Conservation (phyloP, 2,797 vertebrate genomes). For the Micromesistius poutassou region DNA sequence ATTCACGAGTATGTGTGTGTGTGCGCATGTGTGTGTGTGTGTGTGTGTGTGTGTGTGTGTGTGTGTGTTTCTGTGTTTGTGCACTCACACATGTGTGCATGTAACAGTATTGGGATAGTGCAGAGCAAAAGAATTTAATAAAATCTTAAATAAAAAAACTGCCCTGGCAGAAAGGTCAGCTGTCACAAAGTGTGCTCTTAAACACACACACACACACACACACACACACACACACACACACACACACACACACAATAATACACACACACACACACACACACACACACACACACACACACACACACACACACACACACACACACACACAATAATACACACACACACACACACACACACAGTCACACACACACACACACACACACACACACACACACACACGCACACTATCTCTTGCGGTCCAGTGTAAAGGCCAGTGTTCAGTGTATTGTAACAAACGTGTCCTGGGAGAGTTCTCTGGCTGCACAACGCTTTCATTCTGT, state of each 20-base stretch:
- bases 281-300: too few relatives aligned
- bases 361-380: slow-evolving; percentile 15
- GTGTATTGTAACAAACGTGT: background rate
- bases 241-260: too few relatives aligned
- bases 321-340: too few relatives aligned
- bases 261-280: too few relatives aligned
- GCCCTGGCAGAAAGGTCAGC: slow-evolving; percentile 62
- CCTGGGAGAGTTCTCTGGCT: slow-evolving; percentile 15
- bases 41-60: background rate
- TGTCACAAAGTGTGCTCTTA: slow-evolving; percentile 10
- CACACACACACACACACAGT: too few relatives aligned
- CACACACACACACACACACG: slow-evolving; percentile 4
- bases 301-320: too few relatives aligned
- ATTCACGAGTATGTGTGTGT: background rate
- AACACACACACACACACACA: background rate
- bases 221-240: background rate
- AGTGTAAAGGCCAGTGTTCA: background rate
- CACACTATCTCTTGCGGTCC: background rate
- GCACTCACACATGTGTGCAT: background rate
- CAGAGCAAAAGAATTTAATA: slow-evolving; percentile 7
- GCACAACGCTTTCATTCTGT: background rate
- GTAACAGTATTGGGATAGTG: too few relatives aligned
- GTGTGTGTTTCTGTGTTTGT: slow-evolving; percentile 8
- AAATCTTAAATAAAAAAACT: slow-evolving; percentile 25
- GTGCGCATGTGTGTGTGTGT: background rate